A percentile compares a stretch with the other conserved stretches of the same genome.
Conservation (phyloP, 2,888 invertebrate species). For the Stenurella melanura region DNA sequence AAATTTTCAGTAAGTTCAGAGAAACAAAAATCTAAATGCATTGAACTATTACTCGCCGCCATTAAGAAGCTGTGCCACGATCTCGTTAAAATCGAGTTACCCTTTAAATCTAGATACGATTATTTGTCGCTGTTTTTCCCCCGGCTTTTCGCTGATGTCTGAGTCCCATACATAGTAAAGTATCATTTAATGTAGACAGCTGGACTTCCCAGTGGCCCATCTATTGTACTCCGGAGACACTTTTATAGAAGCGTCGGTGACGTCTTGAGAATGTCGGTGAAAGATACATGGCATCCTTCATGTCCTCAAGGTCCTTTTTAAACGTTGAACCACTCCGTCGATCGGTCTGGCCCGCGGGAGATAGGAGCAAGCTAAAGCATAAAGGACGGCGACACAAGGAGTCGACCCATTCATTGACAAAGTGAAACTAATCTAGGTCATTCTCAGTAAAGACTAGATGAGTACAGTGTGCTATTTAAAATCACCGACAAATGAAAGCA, state of each 20-base stretch:
- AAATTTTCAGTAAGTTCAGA: too few relatives aligned
- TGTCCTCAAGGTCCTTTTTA: slow-evolving; percentile 52
- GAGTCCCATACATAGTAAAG: slow-evolving; percentile 14
- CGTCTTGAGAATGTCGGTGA: slow-evolving; percentile 46
- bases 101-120: slow-evolving; percentile 12
- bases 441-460: background rate
- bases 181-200: slow-evolving; percentile 41
- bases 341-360: slow-evolving; percentile 20
- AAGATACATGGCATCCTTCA: slow-evolving; percentile 51
- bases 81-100: background rate
- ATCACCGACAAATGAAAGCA: too few relatives aligned
- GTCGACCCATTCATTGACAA: slow-evolving; percentile 10
- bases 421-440: background rate
- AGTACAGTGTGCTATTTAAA: too few relatives aligned
- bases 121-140: slow-evolving; percentile 29
- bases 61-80: too few relatives aligned
- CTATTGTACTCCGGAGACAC: slow-evolving; percentile 53
- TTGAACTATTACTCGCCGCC: too few relatives aligned
- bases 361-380: background rate
- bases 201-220: slow-evolving; percentile 45
- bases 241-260: slow-evolving; percentile 51
- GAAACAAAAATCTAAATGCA: too few relatives aligned
- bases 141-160: background rate
- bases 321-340: slow-evolving; percentile 46
- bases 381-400: slow-evolving; percentile 20